Base-by-base conservation (phyloP, 2,888 invertebrate species). In the Drosophila eohydei region DNA sequence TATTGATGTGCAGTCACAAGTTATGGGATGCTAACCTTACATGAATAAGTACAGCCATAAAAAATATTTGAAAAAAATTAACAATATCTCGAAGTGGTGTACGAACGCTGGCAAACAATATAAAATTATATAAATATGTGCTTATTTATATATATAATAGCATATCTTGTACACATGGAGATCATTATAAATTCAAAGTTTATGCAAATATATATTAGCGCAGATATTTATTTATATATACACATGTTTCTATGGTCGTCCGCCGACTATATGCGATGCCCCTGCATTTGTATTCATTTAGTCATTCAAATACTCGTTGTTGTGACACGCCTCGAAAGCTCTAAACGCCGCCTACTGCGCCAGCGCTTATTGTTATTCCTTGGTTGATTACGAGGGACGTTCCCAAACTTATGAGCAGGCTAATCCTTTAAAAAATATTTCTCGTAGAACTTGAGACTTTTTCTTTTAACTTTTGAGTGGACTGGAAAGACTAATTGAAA, bases 251-350 rank as follows among this genome's bases (percentile, higher is more conserved):
- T 40, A 65, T 65, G 52, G 54, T 46, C 51, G 21, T 32, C 65
- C 16, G 38, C 30, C 30, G 55, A 34, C 46, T 64, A 72, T 57
- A 40, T 16, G 48, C 5, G 48, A 50, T 61, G 60, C 67, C 56
- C 36, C 44, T 32, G 11, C 34, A 30, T 51, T 56, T 67, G 55
- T 60, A 61, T 57, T 32, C 38, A 32, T 43, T 46, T 59, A 56
- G 62, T 56, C 73, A 67, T 68, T 52, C 68, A 74, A 51, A 74
- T 43, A 68, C 74, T 74, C 56, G 56, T 38, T 74, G 74, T 21
- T 74, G 36, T 64, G 63, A 56, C 55, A 74, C 59, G 74, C 69
- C 74, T 61, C 32, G 56, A 74, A 74, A 74, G 74, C 74, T 74
- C 56, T 36, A 34, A 64, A 64, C 40, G 36, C 38, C 69, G 74